These are phyloP conservation scores for Psammodynastes pulverulentus DNA, from an alignment of 2,113 vertebrate genomes.

Conservation along the genomic window DNA sequence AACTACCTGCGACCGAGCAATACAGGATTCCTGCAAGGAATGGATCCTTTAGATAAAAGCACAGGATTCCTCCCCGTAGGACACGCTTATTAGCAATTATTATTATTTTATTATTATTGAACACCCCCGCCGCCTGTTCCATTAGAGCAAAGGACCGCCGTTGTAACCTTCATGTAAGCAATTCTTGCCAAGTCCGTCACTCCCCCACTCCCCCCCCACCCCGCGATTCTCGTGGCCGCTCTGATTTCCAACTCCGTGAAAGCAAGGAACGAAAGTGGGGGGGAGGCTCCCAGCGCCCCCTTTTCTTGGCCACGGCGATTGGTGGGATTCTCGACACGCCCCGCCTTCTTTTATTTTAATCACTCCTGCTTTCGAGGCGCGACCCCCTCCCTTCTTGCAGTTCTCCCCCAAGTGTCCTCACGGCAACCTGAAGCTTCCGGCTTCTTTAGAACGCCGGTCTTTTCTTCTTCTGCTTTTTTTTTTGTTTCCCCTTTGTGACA, in stretches of 20 bases:
- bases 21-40: not conserved
- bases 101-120: not conserved
- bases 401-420: not conserved
- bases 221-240: not conserved
- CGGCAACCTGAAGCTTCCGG: constrained; percentile 1
- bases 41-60: not conserved
- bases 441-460: not conserved
- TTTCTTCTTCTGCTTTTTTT: not conserved
- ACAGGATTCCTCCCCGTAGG: constrained; percentile 25
- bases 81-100: not conserved
- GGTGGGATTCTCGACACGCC: not conserved
- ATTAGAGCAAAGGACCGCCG: not conserved
- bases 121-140: not conserved
- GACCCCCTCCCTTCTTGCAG: not conserved
- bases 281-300: not conserved
- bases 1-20: not conserved
- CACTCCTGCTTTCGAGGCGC: not conserved
- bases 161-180: not conserved
- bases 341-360: not conserved
- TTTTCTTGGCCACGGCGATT: not conserved
- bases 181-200: not conserved
- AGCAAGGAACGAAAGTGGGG: not conserved
- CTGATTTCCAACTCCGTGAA: not conserved
- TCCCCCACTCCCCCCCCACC: rapidly evolving
- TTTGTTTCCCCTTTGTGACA: not conserved